phyloP scores from a whole-genome alignment of 2,888 invertebrate species.

The Synanthedon myopaeformis region DNA sequence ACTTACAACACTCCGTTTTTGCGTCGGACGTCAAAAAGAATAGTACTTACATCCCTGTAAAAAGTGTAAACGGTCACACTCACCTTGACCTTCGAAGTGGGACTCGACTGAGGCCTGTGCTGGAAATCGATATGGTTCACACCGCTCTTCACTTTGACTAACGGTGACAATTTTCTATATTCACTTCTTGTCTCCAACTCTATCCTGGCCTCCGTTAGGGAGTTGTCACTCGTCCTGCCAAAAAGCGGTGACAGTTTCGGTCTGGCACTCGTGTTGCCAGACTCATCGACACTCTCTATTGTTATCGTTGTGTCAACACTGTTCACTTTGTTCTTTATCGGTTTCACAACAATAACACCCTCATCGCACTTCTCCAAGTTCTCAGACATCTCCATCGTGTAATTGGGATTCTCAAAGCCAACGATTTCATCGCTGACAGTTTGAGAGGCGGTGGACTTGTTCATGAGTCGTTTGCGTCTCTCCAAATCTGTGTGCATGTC shows the following conservation, averaged over 20 bases:
- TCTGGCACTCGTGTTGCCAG: conserved; percentile 34
- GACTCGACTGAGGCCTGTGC: conserved; percentile 57
- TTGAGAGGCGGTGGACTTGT: conserved; percentile 39
- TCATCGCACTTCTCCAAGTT: not conserved
- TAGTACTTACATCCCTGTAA: no score
- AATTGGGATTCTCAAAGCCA: conserved; percentile 63
- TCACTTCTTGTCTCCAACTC: conserved; percentile 55
- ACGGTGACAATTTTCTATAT: conserved; percentile 55
- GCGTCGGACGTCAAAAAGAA: not conserved
- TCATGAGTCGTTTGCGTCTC: conserved; percentile 52
- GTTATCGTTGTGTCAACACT: conserved; percentile 55
- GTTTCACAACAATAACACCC: conserved; percentile 52
- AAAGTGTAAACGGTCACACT: no score
- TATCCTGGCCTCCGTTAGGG: conserved; percentile 33
- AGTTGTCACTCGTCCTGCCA: conserved; percentile 35
- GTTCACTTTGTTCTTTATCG: conserved; percentile 28
- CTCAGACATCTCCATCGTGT: conserved; percentile 9
- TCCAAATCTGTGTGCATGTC: conserved; percentile 68
- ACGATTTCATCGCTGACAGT: conserved; percentile 48
- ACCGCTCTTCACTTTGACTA: conserved; percentile 34
- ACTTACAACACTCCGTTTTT: not conserved
- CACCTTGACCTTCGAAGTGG: conserved; percentile 41
- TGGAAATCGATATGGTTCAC: conserved; percentile 50
- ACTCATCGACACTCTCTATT: conserved; percentile 46
- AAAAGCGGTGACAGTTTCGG: conserved; percentile 59